phyloP scores from a whole-genome alignment of 2,888 invertebrate genomes.

The Eilema depressum region DNA sequence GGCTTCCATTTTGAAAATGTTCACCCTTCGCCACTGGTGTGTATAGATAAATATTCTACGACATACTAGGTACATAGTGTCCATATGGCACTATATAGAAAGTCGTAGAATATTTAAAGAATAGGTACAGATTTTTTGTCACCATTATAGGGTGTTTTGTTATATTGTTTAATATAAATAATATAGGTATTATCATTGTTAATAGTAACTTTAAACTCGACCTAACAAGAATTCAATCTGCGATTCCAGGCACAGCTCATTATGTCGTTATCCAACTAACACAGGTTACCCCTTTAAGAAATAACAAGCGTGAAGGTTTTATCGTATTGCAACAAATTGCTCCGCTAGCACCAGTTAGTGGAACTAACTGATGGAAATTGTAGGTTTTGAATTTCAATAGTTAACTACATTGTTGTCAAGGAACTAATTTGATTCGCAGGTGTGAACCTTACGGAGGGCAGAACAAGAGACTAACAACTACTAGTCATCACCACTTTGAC shows the following conservation, averaged over 20 bases:
- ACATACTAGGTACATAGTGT: too few relatives aligned
- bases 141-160: too few relatives aligned
- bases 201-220: neutral
- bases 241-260: neutral
- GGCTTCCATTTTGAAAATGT: too few relatives aligned
- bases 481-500: too few relatives aligned
- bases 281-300: conserved; percentile 1
- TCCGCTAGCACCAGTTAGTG: neutral
- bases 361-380: conserved; percentile 4
- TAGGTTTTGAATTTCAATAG: neutral
- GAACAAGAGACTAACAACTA: neutral
- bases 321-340: conserved; percentile 12
- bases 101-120: too few relatives aligned
- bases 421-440: neutral
- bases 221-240: neutral
- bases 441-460: neutral
- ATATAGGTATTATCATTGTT: too few relatives aligned
- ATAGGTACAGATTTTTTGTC: too few relatives aligned
- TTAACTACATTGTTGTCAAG: neutral
- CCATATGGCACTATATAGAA: too few relatives aligned
- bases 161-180: too few relatives aligned
- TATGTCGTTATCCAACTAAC: neutral
- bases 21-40: too few relatives aligned
- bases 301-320: conserved; percentile 17
- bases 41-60: too few relatives aligned